phyloP scores from a whole-genome alignment of 2,888 invertebrate genomes.

The Sminthurides aquaticus region DNA sequence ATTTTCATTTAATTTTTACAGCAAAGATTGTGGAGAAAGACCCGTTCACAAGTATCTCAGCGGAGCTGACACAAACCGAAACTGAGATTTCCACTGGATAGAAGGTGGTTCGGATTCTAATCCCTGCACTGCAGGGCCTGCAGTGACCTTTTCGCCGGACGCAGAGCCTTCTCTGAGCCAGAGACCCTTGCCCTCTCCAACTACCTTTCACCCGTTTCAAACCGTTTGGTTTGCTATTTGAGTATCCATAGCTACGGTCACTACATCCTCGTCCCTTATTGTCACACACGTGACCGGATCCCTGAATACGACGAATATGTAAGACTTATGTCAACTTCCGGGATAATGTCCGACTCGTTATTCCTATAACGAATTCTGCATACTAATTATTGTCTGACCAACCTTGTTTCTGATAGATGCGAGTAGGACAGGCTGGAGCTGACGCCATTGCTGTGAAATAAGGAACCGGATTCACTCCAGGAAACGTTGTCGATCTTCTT shows the following conservation, averaged over 20 bases:
- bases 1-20: too few relatives aligned
- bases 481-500: conserved; percentile 38
- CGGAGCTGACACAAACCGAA: conserved; percentile 49
- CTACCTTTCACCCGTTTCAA: conserved; percentile 25
- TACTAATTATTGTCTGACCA: too few relatives aligned
- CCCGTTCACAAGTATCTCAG: conserved; percentile 40
- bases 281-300: conserved; percentile 45
- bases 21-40: conserved; percentile 30
- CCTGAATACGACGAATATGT: conserved; percentile 36
- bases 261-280: conserved; percentile 61
- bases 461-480: conserved; percentile 30
- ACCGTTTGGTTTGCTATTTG: conserved; percentile 52
- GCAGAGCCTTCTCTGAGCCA: conserved; percentile 33
- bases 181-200: conserved; percentile 37
- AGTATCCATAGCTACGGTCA: conserved; percentile 70
- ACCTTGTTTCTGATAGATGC: conserved; percentile 23
- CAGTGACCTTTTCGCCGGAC: conserved; percentile 28
- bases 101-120: conserved; percentile 35
- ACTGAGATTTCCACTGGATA: conserved; percentile 48
- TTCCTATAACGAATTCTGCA: too few relatives aligned
- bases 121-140: too few relatives aligned
- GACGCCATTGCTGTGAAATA: conserved; percentile 28
- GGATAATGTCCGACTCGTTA: too few relatives aligned
- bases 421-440: conserved; percentile 32
- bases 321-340: too few relatives aligned